A percentile compares a stretch with the other conserved stretches of the same genome.
Evolutionary conservation across 1,140 invertebrate species (phyloP).

Genomic region (Episyrphus balteatus): DNA sequence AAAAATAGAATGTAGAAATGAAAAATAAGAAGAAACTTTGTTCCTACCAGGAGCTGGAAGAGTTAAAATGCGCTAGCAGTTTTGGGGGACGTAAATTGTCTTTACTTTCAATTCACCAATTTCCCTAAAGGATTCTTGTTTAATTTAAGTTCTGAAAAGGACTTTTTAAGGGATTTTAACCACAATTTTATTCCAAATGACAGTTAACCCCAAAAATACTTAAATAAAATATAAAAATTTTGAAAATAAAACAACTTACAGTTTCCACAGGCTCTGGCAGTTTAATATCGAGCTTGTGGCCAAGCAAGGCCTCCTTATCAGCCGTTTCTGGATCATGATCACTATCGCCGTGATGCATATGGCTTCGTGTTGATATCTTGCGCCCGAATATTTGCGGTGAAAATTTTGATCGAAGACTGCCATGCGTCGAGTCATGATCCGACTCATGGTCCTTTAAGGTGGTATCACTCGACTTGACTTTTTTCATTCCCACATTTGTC

Average conservation of each 20-base stretch:
- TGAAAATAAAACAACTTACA: conserved; percentile 12
- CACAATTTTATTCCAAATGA: too few relatives aligned
- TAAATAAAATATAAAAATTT: background rate
- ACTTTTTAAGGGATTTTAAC: too few relatives aligned
- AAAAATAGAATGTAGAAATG: too few relatives aligned
- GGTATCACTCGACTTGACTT: background rate
- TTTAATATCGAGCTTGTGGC: conserved; percentile 16
- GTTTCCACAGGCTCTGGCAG: conserved; percentile 23
- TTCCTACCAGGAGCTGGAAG: too few relatives aligned
- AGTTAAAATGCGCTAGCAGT: too few relatives aligned
- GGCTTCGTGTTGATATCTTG: background rate
- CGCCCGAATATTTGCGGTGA: conserved; percentile 9
- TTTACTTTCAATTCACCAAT: too few relatives aligned
- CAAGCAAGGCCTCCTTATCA: conserved; percentile 22
- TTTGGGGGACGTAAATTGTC: too few relatives aligned
- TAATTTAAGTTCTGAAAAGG: too few relatives aligned
- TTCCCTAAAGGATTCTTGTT: too few relatives aligned
- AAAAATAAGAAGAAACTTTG: too few relatives aligned
- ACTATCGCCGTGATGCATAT: background rate
- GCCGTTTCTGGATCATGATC: conserved; percentile 14
- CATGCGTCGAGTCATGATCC: background rate
- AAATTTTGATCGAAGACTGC: conserved; percentile 6
- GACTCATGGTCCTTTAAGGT: background rate
- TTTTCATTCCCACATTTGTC: background rate
- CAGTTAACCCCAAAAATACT: too few relatives aligned